phyloP scores from a whole-genome alignment of 2,888 invertebrate species.

The Catocala sponsa region DNA sequence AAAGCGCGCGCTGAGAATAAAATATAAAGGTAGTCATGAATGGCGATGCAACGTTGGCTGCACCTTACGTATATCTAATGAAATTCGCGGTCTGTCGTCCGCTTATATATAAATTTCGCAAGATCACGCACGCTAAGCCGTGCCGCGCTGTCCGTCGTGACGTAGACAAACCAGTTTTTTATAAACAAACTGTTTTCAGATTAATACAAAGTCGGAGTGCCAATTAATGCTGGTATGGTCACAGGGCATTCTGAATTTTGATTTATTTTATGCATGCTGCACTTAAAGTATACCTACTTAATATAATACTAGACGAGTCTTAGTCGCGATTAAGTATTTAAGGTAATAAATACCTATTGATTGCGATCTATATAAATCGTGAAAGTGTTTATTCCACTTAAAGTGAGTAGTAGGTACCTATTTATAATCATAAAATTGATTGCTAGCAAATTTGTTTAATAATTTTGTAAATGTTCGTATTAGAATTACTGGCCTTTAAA shows the following conservation, averaged over 20 bases:
- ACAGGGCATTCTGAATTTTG: neutral
- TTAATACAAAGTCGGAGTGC: neutral
- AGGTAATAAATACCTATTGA: too few relatives aligned
- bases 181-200: neutral
- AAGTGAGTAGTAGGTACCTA: too few relatives aligned
- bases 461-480: too few relatives aligned
- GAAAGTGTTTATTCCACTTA: too few relatives aligned
- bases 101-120: slow-evolving; percentile 62
- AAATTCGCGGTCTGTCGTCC: slow-evolving; percentile 27
- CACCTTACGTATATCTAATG: slow-evolving; percentile 49
- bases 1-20: slow-evolving; percentile 39
- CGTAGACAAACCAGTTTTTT: slow-evolving; percentile 46
- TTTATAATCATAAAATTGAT: too few relatives aligned
- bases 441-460: too few relatives aligned
- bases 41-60: slow-evolving; percentile 37
- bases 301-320: too few relatives aligned
- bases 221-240: neutral
- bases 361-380: too few relatives aligned
- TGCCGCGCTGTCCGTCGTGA: slow-evolving; percentile 19
- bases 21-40: slow-evolving; percentile 33
- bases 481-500: too few relatives aligned
- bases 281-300: too few relatives aligned
- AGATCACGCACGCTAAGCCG: slow-evolving; percentile 29
- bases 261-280: too few relatives aligned
- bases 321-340: too few relatives aligned